Evolutionary conservation across 2,888 invertebrate genomes (phyloP).

Genomic region (Tipula lateralis): DNA sequence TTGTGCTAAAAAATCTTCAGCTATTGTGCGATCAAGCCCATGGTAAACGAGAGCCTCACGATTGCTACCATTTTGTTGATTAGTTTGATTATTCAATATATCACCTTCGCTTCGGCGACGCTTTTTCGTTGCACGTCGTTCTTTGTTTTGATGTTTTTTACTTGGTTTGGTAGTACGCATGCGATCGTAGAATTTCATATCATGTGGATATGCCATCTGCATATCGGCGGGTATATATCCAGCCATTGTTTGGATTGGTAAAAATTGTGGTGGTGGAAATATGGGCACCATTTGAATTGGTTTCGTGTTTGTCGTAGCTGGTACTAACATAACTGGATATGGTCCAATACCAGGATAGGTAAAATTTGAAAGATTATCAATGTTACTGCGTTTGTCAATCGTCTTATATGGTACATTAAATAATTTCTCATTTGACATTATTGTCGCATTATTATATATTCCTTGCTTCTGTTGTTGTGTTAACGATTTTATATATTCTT

Average conservation of each 20-base stretch:
- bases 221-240: neutral
- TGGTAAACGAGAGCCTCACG: slow-evolving; percentile 45
- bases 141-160: slow-evolving; percentile 27
- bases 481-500: slow-evolving; percentile 46
- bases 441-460: slow-evolving; percentile 24
- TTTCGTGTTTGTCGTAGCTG: neutral
- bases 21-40: slow-evolving; percentile 47
- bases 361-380: slow-evolving; percentile 12
- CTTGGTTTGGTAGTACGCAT: neutral
- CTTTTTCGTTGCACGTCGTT: slow-evolving; percentile 40
- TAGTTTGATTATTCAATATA: slow-evolving; percentile 37
- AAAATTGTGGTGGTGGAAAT: slow-evolving; percentile 25
- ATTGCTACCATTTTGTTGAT: slow-evolving; percentile 20
- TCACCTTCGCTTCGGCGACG: slow-evolving; percentile 47
- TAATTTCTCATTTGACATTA: slow-evolving; percentile 20
- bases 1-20: slow-evolving; percentile 46
- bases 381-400: neutral
- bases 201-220: neutral
- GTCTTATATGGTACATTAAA: neutral
- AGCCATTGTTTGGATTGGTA: neutral
- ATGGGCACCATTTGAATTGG: slow-evolving; percentile 29
- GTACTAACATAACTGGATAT: slow-evolving; percentile 3
- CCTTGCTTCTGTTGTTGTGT: slow-evolving; percentile 27
- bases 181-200: slow-evolving; percentile 9
- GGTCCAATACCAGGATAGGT: neutral